phyloP scores from a whole-genome alignment of 2,888 invertebrate genomes.

The Lydus trimaculatus region DNA sequence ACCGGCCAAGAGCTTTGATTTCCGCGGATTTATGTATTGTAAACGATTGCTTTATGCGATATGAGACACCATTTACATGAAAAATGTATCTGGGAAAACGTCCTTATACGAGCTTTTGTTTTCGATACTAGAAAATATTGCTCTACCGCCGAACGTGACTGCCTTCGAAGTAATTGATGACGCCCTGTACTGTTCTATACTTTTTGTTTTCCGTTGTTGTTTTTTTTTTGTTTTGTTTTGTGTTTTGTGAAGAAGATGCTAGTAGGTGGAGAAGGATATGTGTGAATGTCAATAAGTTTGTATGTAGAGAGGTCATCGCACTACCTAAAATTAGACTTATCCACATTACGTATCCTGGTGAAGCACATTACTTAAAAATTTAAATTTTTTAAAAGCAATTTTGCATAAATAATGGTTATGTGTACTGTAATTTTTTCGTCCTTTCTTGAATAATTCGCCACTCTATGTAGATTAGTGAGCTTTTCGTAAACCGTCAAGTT shows the following conservation, averaged over 20 bases:
- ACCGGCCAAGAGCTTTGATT: conserved; percentile 58
- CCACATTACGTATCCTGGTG: no score
- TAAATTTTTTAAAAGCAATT: no score
- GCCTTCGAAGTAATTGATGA: conserved; percentile 60
- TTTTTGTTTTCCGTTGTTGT: conserved; percentile 11
- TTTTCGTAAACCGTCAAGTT: conserved; percentile 17
- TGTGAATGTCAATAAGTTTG: neutral
- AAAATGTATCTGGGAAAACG: conserved; percentile 62
- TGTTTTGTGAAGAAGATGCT: conserved; percentile 37
- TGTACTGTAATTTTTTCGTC: no score
- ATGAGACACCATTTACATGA: conserved; percentile 64
- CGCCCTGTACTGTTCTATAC: conserved; percentile 33
- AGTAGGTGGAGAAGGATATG: conserved; percentile 23
- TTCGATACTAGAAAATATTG: conserved; percentile 63
- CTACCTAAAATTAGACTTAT: no score
- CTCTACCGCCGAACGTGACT: conserved; percentile 58
- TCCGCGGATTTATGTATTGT: conserved; percentile 63
- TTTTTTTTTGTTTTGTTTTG: neutral
- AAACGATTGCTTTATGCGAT: conserved; percentile 64
- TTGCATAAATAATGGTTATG: no score
- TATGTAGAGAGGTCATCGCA: no score
- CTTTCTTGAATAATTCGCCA: conserved; percentile 8
- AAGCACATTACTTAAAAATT: no score
- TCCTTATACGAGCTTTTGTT: conserved; percentile 61
- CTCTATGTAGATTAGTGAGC: conserved; percentile 24